Conservation (phyloP, 2,113 vertebrate genomes). For the Anas platyrhynchos region DNA sequence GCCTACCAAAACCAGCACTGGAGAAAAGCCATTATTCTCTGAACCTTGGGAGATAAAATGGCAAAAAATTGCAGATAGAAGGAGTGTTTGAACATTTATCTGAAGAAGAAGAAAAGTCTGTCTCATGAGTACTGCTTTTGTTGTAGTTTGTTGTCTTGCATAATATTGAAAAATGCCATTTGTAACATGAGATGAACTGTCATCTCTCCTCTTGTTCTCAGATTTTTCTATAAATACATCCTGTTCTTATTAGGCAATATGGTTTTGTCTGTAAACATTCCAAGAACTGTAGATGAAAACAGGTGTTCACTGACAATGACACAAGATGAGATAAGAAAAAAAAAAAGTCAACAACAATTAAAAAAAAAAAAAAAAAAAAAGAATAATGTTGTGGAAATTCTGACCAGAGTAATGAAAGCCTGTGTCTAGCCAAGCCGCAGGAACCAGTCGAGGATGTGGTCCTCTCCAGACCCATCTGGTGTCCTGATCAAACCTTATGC, state of each 20-base stretch:
- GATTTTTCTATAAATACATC: neutral
- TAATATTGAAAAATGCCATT: neutral
- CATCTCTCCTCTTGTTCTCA: neutral
- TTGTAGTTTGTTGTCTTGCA: neutral
- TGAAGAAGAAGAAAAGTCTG: neutral
- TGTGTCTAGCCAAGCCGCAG: neutral
- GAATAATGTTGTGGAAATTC: neutral
- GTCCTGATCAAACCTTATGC: neutral
- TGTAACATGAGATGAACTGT: neutral
- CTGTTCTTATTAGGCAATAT: neutral
- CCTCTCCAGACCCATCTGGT: neutral
- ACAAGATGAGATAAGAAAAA: neutral
- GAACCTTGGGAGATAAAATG: neutral
- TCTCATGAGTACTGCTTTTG: neutral
- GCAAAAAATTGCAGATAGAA: neutral
- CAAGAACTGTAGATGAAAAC: neutral
- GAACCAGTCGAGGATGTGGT: rapidly evolving
- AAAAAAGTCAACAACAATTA: neutral
- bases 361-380: neutral
- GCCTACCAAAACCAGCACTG: rapidly evolving
- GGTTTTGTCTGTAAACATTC: constrained; percentile 39
- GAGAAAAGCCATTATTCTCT: neutral
- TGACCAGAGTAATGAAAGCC: neutral
- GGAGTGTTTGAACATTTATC: neutral
- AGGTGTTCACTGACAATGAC: neutral